phyloP scores from a whole-genome alignment of 2,113 vertebrate species.

The Megaptera novaeangliae region DNA sequence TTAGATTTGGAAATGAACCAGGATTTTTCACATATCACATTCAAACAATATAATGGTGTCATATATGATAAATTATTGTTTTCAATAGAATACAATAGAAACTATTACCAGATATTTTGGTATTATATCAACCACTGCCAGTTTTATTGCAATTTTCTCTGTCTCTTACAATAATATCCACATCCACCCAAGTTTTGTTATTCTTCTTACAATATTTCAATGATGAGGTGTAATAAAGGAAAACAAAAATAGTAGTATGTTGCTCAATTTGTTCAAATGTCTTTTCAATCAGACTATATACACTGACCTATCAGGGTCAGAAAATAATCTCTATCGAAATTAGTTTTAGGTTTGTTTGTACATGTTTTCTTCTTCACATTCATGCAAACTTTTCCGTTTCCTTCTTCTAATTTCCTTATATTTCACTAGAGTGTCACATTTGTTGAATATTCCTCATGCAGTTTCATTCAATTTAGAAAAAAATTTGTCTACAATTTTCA shows the following conservation, averaged over 20 bases:
- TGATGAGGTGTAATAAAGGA: background rate
- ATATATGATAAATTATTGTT: background rate
- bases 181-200: background rate
- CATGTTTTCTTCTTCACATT: background rate
- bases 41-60: background rate
- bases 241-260: background rate
- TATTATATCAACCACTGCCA: background rate
- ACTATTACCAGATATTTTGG: background rate
- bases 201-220: background rate
- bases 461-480: background rate
- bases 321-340: background rate
- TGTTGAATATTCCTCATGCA: background rate
- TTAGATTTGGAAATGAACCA: background rate
- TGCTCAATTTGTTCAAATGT: background rate
- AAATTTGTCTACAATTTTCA: background rate
- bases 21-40: background rate
- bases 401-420: background rate
- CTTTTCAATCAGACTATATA: background rate
- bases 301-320: background rate
- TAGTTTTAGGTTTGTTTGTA: background rate
- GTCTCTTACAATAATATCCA: background rate
- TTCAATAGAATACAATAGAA: background rate
- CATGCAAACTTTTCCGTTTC: background rate
- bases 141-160: background rate
- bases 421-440: background rate